Conservation (phyloP, 2,797 vertebrate species). For the Florisuga fusca region DNA sequence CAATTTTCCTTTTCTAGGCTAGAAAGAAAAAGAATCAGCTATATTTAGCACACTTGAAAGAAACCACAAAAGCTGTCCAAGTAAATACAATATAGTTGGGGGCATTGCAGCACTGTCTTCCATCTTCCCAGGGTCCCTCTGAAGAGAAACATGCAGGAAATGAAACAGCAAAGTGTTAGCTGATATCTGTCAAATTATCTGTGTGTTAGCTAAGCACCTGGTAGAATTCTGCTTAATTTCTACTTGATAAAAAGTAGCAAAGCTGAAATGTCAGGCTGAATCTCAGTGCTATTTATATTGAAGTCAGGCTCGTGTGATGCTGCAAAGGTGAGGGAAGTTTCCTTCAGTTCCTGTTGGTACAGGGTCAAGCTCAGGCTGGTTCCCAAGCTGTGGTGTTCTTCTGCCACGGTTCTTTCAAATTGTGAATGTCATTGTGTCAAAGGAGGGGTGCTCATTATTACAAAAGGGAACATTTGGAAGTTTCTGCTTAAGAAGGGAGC, state of each 20-base stretch:
- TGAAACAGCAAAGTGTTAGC: background rate
- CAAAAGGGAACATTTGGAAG: background rate
- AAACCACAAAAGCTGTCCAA: constrained; percentile 3
- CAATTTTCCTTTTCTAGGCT: constrained; percentile 26
- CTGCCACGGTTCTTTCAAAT: background rate
- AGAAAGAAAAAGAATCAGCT: constrained; percentile 49
- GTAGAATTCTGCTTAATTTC: background rate
- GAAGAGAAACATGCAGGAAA: background rate
- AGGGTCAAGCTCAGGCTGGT: background rate
- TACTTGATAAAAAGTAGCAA: background rate
- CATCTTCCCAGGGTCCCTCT: background rate
- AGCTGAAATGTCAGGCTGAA: background rate
- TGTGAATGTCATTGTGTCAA: accelerated
- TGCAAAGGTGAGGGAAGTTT: background rate
- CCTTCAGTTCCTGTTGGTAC: accelerated
- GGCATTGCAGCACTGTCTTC: background rate
- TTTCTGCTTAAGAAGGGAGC: background rate
- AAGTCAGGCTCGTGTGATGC: background rate
- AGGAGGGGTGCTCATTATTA: background rate
- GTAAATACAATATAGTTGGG: background rate
- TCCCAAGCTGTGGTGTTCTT: background rate
- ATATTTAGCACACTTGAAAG: constrained; percentile 45
- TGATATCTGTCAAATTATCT: background rate
- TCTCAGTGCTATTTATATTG: background rate
- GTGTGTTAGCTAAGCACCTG: background rate